Evolutionary conservation across 2,888 invertebrate genomes (phyloP), one percentile per base, ranked within the genome.

Genomic region (Lepidochrysops patricia): DNA sequence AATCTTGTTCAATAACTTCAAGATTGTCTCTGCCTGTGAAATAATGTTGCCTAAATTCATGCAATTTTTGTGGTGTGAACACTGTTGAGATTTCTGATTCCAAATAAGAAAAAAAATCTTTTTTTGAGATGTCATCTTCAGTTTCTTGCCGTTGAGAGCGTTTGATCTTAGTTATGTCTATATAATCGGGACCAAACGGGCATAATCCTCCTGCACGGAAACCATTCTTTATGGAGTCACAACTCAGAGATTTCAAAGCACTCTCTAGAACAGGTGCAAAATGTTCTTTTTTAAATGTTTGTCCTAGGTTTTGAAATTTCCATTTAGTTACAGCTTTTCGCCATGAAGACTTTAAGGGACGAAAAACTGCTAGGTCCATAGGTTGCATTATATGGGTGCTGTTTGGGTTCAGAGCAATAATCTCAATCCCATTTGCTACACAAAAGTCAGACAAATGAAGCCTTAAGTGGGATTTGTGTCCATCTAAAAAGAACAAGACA

Each of bases 181-280:
- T 35, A 27, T 67, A 70, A 9, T 65, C 64, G 50, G 70, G 67
- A 1, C 71, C 69, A 66, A 67, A 70, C n/a, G 68, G 69, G 50
- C 54, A 64, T 13, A 68, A 49, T 4, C 70, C 69, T 6, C 67
- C 63, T 29, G 60, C 64, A 6, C 67, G 61, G 63, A 69, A 71
- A n/a, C 69, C 67, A 61, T 69, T 69, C 57, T 61, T 68, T 12
- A 69, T 66, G 26, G 57, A 60, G 32, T 65, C 9, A 23, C 37
- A 23, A 54, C 66, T 61, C 1, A 54, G 12, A 4, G 52, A 27
- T 54, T 27, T n/a, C 7, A 50, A 23, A 12, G 50, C 27, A 25
- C 12, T 19, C 26, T 50, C 26, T 7, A 50, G 2, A 2, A 50
- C 25, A 12, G n/a, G 25, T 4, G 50, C 50, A 50, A 50, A 50